Evolutionary conservation across 2,113 vertebrate species (phyloP).

Genomic region (Daboia siamensis): DNA sequence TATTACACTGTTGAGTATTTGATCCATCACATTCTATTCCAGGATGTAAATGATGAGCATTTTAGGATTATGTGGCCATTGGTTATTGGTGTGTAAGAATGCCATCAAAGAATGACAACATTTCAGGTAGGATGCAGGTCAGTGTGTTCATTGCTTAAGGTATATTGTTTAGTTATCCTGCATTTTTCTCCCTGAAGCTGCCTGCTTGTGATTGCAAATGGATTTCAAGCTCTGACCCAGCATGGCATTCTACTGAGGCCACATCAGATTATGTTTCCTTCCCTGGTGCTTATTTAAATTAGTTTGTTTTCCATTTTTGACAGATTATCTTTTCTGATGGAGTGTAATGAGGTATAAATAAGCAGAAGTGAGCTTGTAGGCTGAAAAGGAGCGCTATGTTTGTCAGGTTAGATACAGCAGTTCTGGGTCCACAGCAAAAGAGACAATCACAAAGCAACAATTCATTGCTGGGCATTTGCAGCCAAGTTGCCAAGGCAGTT

Average conservation of each 20-base stretch:
- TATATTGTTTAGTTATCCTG: no score
- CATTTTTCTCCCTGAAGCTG: not conserved
- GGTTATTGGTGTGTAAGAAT: not conserved
- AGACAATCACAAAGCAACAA: constrained; percentile 33
- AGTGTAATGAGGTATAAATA: constrained; percentile 62
- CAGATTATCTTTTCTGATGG: constrained; percentile 60
- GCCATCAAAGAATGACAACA: not conserved
- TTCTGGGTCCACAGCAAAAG: constrained; percentile 37
- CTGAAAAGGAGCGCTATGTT: constrained; percentile 58
- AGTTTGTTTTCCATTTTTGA: constrained; percentile 54
- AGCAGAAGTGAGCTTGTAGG: constrained; percentile 62
- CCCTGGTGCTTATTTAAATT: constrained; percentile 54
- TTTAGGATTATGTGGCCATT: not conserved
- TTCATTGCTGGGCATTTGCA: not conserved
- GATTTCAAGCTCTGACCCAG: constrained; percentile 48
- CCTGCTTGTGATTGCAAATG: not conserved
- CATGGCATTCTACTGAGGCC: constrained; percentile 56
- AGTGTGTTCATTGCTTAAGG: not conserved
- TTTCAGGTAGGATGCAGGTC: not conserved
- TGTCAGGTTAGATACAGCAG: constrained; percentile 55
- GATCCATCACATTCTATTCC: not conserved
- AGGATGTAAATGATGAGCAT: not conserved
- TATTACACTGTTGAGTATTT: not conserved
- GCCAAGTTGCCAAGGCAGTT: not conserved
- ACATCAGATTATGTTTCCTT: constrained; percentile 62